Conservation (phyloP, 1,140 invertebrate genomes). For the Sweltsa coloradensis region DNA sequence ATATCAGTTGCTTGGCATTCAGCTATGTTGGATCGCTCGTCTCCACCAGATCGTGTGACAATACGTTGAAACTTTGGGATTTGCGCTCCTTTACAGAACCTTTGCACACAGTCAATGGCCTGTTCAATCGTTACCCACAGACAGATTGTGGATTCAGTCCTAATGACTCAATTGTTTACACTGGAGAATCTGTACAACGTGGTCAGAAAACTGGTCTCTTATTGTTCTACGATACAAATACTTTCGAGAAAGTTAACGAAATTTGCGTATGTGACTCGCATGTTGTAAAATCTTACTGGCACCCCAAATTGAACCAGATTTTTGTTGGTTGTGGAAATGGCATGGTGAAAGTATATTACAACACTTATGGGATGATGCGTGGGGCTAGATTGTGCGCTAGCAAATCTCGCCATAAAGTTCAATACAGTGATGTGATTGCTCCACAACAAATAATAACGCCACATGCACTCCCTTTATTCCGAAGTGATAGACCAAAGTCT, state of each 20-base stretch:
- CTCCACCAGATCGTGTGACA: constrained; percentile 77
- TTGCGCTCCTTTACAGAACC: constrained; percentile 71
- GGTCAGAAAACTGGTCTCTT: constrained; percentile 58
- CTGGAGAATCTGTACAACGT: constrained; percentile 70
- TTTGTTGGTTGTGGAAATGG: constrained; percentile 90
- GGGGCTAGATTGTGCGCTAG: constrained; percentile 85
- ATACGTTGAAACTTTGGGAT: constrained; percentile 94
- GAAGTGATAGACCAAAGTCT: constrained; percentile 82
- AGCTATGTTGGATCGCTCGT: constrained; percentile 77
- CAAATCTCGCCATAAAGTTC: constrained; percentile 65
- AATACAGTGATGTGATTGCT: constrained; percentile 74
- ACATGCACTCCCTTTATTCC: constrained; percentile 89
- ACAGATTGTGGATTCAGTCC: constrained; percentile 93
- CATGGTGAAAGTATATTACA: constrained; percentile 80
- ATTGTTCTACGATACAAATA: constrained; percentile 70
- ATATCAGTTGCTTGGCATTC: constrained; percentile 76
- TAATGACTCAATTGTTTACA: constrained; percentile 79
- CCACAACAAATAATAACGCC: constrained; percentile 95
- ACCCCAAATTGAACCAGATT: constrained; percentile 94
- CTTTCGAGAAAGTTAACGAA: constrained; percentile 59
- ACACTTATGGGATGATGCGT: constrained; percentile 68
- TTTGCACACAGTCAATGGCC: constrained; percentile 47
- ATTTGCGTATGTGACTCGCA: constrained; percentile 67
- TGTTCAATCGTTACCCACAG: constrained; percentile 80
- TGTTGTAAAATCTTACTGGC: constrained; percentile 86